Base-by-base conservation (phyloP, 1,140 invertebrate species). In the Forficula auricularia region DNA sequence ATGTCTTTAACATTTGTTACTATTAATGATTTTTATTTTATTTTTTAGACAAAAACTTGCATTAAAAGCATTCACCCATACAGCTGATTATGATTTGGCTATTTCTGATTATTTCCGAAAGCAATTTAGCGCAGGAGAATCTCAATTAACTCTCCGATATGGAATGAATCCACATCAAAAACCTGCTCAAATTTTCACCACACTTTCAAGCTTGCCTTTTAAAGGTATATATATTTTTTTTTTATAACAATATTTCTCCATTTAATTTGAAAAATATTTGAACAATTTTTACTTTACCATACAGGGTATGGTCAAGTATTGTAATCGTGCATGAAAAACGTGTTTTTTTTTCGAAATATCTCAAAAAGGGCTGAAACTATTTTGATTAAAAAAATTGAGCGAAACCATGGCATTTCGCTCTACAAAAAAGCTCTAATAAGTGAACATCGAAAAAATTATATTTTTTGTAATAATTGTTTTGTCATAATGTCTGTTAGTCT, bases 141-240 rank as follows among this genome's bases (percentile, higher is more conserved):
- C 85, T 0, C 88, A 92, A 54, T 52, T 94, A 19, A 76, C 81
- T 7, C 62, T 96, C 13, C 72, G 91, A 50, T 98, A 98, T 66
- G 92, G 90, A 48, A 96, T 95, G 84, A 98, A 98, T 64, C 92
- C 92, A 0, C 92, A 98, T 57, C 92, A 98, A 59, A 92, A 90
- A 57, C 88, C 89, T 3, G 94, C 94, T 0, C 90, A 97, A 56
- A 63, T 98, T 1, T 92, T 77, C 58, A 92, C 88, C 0, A 81
- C 76, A 7, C 58, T 80, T 12, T 64, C 78, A 14, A 69, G 82
- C 36, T 65, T 98, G 36, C 95, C 95, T 0, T 57, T 98, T 1
- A 84, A 63, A 62, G 74, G 75, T 78, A 55, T 38, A 33, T 20
- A 10, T 34, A 12, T 19, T 3, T 33, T 32, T 19, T 18, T 43